Evolutionary conservation across 2,113 vertebrate genomes (phyloP).

Genomic region (Tragelaphus buxtoni): DNA sequence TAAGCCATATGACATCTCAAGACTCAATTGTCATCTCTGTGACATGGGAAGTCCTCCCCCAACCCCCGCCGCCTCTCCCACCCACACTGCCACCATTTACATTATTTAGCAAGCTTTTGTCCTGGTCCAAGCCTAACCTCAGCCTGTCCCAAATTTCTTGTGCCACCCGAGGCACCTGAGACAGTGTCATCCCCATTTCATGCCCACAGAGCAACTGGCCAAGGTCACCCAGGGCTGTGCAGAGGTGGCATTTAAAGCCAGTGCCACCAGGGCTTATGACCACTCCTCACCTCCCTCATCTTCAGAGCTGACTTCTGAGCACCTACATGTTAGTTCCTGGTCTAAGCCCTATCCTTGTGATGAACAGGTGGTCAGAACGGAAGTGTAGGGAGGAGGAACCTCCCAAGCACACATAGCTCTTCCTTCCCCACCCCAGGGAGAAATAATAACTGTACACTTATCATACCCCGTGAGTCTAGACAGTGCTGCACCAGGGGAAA

Average conservation of each 20-base stretch:
- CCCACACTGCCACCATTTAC: not conserved
- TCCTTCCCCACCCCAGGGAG: not conserved
- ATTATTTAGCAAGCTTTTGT: not conserved
- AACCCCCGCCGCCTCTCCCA: fast-evolving
- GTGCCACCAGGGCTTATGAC: not conserved
- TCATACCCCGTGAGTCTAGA: not conserved
- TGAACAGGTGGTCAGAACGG: not conserved
- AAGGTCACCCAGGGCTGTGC: not conserved
- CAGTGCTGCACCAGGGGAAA: not conserved
- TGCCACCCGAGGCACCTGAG: not conserved
- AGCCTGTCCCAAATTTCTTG: not conserved
- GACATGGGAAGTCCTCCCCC: not conserved
- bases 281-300: not conserved
- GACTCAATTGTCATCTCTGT: not conserved
- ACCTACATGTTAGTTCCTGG: not conserved
- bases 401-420: not conserved
- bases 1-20: not conserved
- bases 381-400: not conserved
- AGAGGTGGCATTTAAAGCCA: not conserved
- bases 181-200: not conserved
- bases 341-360: not conserved
- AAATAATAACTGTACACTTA: not conserved
- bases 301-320: not conserved
- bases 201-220: not conserved
- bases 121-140: not conserved